These are phyloP conservation scores for Holocentrus rufus DNA, from an alignment of 2,797 vertebrate genomes.

Conservation along the genomic window DNA sequence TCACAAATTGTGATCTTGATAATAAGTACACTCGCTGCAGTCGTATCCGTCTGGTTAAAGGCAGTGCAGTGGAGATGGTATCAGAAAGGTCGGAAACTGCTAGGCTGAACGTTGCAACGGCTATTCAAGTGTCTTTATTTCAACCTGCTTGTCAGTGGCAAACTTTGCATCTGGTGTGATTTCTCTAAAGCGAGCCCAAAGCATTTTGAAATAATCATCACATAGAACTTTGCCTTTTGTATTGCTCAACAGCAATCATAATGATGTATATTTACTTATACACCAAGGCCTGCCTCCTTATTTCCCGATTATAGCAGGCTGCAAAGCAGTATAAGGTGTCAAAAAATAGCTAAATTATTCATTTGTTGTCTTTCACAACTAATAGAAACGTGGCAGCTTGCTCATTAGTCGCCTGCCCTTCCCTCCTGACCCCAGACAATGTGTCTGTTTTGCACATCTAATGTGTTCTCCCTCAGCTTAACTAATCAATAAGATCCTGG, in stretches of 20 bases:
- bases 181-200: background rate
- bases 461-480: slow-evolving; percentile 49
- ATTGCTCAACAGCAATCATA: too few species aligned
- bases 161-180: background rate
- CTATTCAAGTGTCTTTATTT: slow-evolving; percentile 17
- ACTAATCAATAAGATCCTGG: slow-evolving; percentile 48
- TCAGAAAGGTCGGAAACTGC: background rate
- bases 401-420: background rate
- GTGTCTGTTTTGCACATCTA: slow-evolving; percentile 23
- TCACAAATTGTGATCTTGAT: slow-evolving; percentile 12
- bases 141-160: background rate
- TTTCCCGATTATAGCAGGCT: background rate
- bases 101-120: background rate
- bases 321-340: background rate
- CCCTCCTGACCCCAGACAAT: background rate
- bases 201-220: too few species aligned
- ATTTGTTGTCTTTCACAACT: background rate
- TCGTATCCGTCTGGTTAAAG: slow-evolving; percentile 35
- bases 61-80: background rate
- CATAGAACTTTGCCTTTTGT: too few species aligned
- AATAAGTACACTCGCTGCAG: slow-evolving; percentile 27
- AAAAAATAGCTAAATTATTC: background rate
- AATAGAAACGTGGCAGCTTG: background rate
- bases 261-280: background rate
- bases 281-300: background rate